A percentile compares a stretch with the other conserved stretches of the same genome.
Conservation (phyloP, 2,113 vertebrate genomes). For the Lycaon pictus region DNA sequence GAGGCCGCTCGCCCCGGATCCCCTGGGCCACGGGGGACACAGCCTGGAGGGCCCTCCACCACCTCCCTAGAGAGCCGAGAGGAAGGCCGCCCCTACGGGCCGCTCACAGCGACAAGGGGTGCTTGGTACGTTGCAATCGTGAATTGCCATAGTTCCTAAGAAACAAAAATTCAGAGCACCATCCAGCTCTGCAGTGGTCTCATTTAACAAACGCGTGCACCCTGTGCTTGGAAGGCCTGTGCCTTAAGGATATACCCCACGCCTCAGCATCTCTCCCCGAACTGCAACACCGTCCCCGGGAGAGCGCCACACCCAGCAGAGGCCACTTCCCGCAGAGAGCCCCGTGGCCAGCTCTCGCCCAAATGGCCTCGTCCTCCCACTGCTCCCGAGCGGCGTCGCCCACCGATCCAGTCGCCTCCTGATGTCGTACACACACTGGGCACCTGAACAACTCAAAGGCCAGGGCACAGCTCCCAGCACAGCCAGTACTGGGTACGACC, state of each 20-base stretch:
- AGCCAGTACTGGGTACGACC: neutral
- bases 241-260: neutral
- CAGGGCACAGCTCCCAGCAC: neutral
- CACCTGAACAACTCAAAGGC: neutral
- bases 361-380: neutral
- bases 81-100: neutral
- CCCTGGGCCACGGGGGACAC: neutral
- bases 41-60: neutral
- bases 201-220: neutral
- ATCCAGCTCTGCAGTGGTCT: neutral
- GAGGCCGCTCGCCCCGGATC: too few relatives aligned
- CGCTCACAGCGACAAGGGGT: neutral
- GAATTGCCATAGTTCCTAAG: neutral
- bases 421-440: rapidly evolving
- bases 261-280: neutral
- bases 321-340: neutral
- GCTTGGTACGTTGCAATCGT: neutral
- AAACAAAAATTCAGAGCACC: neutral
- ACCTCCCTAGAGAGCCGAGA: neutral
- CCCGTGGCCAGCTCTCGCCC: neutral
- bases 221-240: neutral
- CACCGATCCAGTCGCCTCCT: neutral
- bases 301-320: neutral
- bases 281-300: neutral
- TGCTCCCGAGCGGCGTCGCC: neutral